A percentile compares a stretch with the other conserved stretches of the same genome.
These are phyloP conservation scores for Andrena trimmerana DNA, from an alignment of 2,888 invertebrate genomes.

Conservation along the genomic window DNA sequence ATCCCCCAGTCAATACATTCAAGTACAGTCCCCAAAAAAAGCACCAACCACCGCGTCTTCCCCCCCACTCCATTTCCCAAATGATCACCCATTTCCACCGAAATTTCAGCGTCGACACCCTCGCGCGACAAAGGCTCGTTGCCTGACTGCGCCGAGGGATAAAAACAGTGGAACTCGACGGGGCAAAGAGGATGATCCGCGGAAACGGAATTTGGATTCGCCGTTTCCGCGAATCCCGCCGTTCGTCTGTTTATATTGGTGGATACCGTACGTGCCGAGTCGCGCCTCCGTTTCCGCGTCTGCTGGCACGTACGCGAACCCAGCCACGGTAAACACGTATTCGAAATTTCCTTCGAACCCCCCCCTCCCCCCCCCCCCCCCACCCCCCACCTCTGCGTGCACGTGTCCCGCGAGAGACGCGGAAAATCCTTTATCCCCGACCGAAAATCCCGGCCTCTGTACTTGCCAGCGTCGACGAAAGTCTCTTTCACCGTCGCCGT, in stretches of 20 bases:
- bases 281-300: slow-evolving; percentile 16
- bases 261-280: slow-evolving; percentile 53
- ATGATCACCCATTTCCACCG: not conserved
- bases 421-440: slow-evolving; percentile 55
- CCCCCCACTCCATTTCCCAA: not conserved
- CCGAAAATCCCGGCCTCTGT: slow-evolving; percentile 50
- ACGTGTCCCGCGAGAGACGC: slow-evolving; percentile 54
- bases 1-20: no score
- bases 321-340: slow-evolving; percentile 68
- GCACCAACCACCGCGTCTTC: not conserved
- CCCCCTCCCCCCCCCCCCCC: not conserved
- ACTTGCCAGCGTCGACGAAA: slow-evolving; percentile 31
- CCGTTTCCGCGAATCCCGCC: slow-evolving; percentile 50
- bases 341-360: slow-evolving; percentile 66
- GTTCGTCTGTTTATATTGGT: slow-evolving; percentile 44
- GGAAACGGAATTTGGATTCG: slow-evolving; percentile 52
- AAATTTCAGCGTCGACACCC: slow-evolving; percentile 6
- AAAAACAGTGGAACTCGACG: not conserved
- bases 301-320: slow-evolving; percentile 64
- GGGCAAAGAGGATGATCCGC: slow-evolving; percentile 6
- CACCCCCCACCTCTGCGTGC: not conserved
- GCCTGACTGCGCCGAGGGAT: not conserved
- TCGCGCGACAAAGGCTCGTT: not conserved
- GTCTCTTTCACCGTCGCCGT: slow-evolving; percentile 36
- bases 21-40: no score